Evolutionary conservation across 1,140 invertebrate genomes (phyloP).

Genomic region (Dufourea novaeangliae): DNA sequence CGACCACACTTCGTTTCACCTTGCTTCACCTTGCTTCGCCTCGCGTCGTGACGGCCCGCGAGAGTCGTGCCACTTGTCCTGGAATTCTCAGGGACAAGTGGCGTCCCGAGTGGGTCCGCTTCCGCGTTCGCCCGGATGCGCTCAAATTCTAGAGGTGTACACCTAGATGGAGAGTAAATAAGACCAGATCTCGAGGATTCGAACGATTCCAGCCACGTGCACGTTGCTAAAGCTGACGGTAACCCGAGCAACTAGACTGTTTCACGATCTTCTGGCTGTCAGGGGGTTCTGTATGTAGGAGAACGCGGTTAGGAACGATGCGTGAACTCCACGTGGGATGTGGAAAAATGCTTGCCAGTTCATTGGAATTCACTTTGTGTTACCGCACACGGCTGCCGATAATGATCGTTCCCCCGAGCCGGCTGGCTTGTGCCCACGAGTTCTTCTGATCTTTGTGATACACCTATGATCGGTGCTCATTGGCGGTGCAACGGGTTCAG

Average conservation of each 20-base stretch:
- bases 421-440: slow-evolving; percentile 26
- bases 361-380: slow-evolving; percentile 51
- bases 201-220: slow-evolving; percentile 54
- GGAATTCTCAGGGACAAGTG: slow-evolving; percentile 77
- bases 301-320: slow-evolving; percentile 27
- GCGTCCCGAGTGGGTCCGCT: slow-evolving; percentile 55
- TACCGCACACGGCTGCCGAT: slow-evolving; percentile 43
- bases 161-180: slow-evolving; percentile 57
- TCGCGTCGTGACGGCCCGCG: slow-evolving; percentile 56
- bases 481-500: slow-evolving; percentile 14
- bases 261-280: too few relatives aligned
- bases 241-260: too few relatives aligned
- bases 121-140: slow-evolving; percentile 64
- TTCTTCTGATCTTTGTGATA: slow-evolving; percentile 23
- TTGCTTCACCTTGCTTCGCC: slow-evolving; percentile 61
- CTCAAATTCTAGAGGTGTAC: slow-evolving; percentile 56
- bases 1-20: slow-evolving; percentile 71
- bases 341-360: slow-evolving; percentile 45
- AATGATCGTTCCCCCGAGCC: slow-evolving; percentile 36
- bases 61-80: slow-evolving; percentile 75
- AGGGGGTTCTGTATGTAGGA: not conserved
- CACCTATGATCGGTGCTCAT: not conserved
- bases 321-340: slow-evolving; percentile 48
- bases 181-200: slow-evolving; percentile 40
- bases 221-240: too few relatives aligned